Evolutionary conservation across 2,797 vertebrate species (phyloP).

Genomic region (Micromesistius poutassou): DNA sequence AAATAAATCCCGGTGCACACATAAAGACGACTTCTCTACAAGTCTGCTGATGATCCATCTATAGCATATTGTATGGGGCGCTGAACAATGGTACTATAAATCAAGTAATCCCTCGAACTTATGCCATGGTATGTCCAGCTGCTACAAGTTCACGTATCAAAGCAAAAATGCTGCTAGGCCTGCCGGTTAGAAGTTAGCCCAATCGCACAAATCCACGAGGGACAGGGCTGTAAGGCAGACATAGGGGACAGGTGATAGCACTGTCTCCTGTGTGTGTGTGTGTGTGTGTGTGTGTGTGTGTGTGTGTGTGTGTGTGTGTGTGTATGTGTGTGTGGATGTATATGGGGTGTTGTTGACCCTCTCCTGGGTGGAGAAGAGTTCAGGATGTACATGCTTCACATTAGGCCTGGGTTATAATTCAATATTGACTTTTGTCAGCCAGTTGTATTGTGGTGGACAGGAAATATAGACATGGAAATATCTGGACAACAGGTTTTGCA

Average conservation of each 20-base stretch:
- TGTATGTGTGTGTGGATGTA: no score
- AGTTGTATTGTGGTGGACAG: not conserved
- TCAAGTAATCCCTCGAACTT: conserved; percentile 41
- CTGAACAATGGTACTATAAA: conserved; percentile 43
- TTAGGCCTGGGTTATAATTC: not conserved
- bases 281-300: no score
- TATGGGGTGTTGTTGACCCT: no score
- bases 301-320: no score
- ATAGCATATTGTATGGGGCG: conserved; percentile 29
- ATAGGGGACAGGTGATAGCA: conserved; percentile 48
- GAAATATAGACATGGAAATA: not conserved
- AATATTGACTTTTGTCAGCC: not conserved
- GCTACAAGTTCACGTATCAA: conserved; percentile 41
- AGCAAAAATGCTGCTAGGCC: conserved; percentile 22
- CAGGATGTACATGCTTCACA: not conserved
- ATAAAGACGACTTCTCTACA: conserved; percentile 30
- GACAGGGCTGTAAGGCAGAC: conserved; percentile 27
- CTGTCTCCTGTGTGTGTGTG: not conserved
- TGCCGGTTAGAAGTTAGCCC: conserved; percentile 23
- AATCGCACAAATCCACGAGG: conserved; percentile 19
- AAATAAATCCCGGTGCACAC: conserved; percentile 35
- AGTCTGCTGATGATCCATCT: conserved; percentile 29
- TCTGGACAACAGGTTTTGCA: not conserved
- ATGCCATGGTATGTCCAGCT: conserved; percentile 39
- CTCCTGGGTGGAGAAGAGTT: not conserved